Evolutionary conservation across 2,888 invertebrate genomes (phyloP).

Genomic region (Tetranychus truncatus): DNA sequence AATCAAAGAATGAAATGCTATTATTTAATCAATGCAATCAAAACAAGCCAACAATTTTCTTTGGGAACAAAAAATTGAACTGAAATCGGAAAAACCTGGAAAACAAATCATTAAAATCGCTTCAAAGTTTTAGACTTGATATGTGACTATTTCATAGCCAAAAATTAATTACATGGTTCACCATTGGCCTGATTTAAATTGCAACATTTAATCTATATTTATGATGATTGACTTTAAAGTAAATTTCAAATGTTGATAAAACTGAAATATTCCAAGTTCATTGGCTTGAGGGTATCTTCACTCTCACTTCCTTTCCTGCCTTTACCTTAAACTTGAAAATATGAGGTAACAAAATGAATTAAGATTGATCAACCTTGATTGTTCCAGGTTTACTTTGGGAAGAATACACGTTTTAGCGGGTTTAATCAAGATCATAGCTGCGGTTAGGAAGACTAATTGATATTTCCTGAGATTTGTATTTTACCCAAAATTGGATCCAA

Average conservation of each 20-base stretch:
- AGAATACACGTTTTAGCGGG: neutral
- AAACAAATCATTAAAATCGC: too few relatives aligned
- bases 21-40: too few relatives aligned
- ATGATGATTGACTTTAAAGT: neutral
- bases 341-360: neutral
- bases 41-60: too few relatives aligned
- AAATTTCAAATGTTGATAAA: neutral
- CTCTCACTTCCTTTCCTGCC: neutral
- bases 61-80: too few relatives aligned
- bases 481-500: neutral
- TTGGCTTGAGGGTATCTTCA: neutral
- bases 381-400: neutral
- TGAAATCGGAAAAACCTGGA: too few relatives aligned
- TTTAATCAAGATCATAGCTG: neutral
- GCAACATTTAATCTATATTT: neutral
- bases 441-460: neutral
- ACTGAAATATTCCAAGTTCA: neutral
- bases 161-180: too few relatives aligned
- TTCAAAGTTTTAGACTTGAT: too few relatives aligned
- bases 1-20: too few relatives aligned
- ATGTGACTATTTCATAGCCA: too few relatives aligned
- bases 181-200: neutral
- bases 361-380: neutral
- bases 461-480: neutral
- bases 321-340: neutral